Percentiles rank a stretch among this genome's conserved stretches.
Evolutionary conservation across 2,888 invertebrate species (phyloP).

Genomic region (Beris chalybata): DNA sequence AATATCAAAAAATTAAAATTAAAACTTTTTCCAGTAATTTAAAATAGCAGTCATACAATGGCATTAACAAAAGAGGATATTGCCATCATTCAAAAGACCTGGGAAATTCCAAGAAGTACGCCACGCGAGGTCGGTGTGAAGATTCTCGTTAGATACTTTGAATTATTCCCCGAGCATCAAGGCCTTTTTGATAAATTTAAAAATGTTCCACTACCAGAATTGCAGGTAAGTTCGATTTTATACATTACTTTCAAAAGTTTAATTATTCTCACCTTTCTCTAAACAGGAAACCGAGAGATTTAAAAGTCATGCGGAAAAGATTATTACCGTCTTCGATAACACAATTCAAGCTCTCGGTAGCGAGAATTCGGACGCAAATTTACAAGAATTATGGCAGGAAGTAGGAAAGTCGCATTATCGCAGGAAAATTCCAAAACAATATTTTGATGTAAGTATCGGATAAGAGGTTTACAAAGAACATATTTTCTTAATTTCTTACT

Average conservation of each 20-base stretch:
- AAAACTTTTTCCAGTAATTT: no score
- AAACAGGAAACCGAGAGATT: slow-evolving; percentile 49
- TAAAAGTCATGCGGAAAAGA: slow-evolving; percentile 50
- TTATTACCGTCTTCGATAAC: slow-evolving; percentile 52
- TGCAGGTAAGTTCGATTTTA: no score
- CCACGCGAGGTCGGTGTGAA: slow-evolving; percentile 53
- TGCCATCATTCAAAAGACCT: slow-evolving; percentile 51
- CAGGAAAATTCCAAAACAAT: slow-evolving; percentile 49
- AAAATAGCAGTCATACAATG: slow-evolving; percentile 17
- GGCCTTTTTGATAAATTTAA: slow-evolving; percentile 50
- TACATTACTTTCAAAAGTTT: not conserved
- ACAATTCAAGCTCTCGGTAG: slow-evolving; percentile 50
- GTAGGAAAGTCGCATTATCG: slow-evolving; percentile 49
- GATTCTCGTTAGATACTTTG: slow-evolving; percentile 50
- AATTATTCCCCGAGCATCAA: slow-evolving; percentile 53
- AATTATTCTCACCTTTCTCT: not conserved
- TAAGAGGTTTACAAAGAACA: no score
- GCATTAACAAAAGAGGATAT: slow-evolving; percentile 51
- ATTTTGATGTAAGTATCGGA: slow-evolving; percentile 47
- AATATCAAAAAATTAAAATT: no score
- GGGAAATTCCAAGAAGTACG: slow-evolving; percentile 52
- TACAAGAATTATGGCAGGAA: slow-evolving; percentile 49
- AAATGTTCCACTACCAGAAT: slow-evolving; percentile 46
- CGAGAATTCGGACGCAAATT: slow-evolving; percentile 45
- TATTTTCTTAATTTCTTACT: not conserved